Percentiles rank a stretch among this genome's conserved stretches.
Conservation (phyloP, 2,797 vertebrate genomes). For the Manis crassicaudata region DNA sequence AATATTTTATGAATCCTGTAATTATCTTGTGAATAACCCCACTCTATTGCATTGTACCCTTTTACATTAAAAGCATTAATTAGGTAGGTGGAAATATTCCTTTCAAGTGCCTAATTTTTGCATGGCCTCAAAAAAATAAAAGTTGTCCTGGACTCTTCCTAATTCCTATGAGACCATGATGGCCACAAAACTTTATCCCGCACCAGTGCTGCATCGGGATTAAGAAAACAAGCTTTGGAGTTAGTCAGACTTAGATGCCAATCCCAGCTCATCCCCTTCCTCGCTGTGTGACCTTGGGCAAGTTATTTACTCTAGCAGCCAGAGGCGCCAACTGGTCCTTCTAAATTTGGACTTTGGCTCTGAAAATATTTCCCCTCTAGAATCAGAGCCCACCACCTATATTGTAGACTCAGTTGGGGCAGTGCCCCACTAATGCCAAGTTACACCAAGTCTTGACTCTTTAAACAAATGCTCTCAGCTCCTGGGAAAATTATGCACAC, state of each 20-base stretch:
- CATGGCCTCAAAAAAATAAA: background rate
- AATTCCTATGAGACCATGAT: background rate
- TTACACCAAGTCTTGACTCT: background rate
- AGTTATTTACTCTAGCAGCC: background rate
- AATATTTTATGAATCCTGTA: conserved; percentile 43
- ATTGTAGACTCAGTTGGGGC: background rate
- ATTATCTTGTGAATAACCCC: conserved; percentile 4
- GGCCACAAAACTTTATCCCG: background rate
- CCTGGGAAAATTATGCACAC: background rate
- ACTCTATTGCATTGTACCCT: background rate
- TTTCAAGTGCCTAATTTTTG: conserved; percentile 40
- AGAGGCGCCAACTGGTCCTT: background rate
- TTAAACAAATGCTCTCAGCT: conserved; percentile 14
- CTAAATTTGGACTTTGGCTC: background rate
- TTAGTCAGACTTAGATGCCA: background rate
- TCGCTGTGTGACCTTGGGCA: background rate
- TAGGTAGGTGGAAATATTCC: conserved; percentile 28
- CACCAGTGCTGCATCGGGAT: background rate
- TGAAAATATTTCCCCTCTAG: background rate
- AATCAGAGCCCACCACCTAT: background rate
- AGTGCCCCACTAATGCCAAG: background rate
- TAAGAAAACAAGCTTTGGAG: background rate
- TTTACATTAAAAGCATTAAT: conserved; percentile 55
- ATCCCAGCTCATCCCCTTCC: background rate
- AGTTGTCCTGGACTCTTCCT: background rate